phyloP scores from a whole-genome alignment of 2,113 vertebrate genomes.

The Rattus rattus region DNA sequence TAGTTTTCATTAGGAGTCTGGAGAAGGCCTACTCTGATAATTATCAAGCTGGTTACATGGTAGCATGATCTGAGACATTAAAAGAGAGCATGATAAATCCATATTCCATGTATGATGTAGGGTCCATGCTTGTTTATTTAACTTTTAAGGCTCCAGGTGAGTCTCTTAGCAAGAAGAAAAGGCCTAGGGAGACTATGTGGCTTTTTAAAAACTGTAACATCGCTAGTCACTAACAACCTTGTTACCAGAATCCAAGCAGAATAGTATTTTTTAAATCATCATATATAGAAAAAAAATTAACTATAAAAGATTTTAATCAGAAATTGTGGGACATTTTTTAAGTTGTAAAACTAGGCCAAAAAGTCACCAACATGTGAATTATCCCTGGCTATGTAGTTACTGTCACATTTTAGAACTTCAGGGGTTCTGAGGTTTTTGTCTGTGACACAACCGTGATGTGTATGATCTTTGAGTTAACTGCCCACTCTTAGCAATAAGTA shows the following conservation, averaged over 20 bases:
- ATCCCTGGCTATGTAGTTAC: not conserved
- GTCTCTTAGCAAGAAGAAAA: not conserved
- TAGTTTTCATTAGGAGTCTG: slow-evolving; percentile 31
- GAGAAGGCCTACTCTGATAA: not conserved
- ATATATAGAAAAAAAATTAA: slow-evolving; percentile 25
- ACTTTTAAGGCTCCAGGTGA: slow-evolving; percentile 46
- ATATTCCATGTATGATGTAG: not conserved
- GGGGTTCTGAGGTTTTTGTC: not conserved
- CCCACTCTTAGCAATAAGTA: not conserved
- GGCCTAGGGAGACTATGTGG: not conserved
- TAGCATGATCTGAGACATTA: slow-evolving; percentile 18
- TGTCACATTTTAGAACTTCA: not conserved
- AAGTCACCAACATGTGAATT: not conserved
- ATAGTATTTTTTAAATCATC: slow-evolving; percentile 7
- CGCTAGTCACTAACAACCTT: not conserved
- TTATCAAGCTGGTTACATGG: not conserved
- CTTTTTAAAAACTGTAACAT: slow-evolving; percentile 10
- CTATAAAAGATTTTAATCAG: slow-evolving; percentile 51
- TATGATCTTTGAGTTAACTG: not conserved
- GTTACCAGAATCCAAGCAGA: not conserved
- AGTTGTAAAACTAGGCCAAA: slow-evolving; percentile 21
- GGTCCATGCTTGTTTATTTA: not conserved
- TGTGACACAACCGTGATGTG: not conserved
- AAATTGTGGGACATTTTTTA: not conserved
- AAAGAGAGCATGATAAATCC: not conserved